Conservation (phyloP, 1,140 invertebrate species). For the Riptortus pedestris region DNA sequence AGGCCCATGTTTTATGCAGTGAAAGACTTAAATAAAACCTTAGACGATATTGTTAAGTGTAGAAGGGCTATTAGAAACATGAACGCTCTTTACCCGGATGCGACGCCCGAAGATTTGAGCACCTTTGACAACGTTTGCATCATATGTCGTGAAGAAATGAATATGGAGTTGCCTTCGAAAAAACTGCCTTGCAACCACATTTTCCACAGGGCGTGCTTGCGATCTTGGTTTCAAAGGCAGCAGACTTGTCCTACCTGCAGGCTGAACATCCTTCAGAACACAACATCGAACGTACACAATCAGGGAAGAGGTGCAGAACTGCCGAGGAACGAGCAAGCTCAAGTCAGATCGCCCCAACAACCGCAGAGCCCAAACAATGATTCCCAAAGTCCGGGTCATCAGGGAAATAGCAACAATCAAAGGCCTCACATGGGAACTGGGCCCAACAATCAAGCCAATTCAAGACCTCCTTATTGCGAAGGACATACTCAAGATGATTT, state of each 20-base stretch:
- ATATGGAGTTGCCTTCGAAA: slow-evolving; percentile 1
- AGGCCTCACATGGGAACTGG: not conserved
- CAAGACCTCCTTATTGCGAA: not conserved
- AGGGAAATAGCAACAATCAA: not conserved
- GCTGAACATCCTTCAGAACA: not conserved
- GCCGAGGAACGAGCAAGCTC: not conserved
- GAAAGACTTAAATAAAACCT: slow-evolving; percentile 8
- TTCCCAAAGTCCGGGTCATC: not conserved
- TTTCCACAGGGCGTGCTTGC: slow-evolving; percentile 20
- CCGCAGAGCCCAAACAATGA: not conserved
- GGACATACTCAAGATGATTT: not conserved
- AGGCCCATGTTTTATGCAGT: slow-evolving; percentile 7
- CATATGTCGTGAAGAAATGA: slow-evolving; percentile 21
- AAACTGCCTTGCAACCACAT: slow-evolving; percentile 26
- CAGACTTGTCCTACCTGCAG: slow-evolving; percentile 24
- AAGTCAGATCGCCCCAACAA: not conserved
- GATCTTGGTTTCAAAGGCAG: slow-evolving; percentile 24
- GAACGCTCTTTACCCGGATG: slow-evolving; percentile 19
- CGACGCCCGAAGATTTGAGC: slow-evolving; percentile 13
- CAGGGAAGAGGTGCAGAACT: not conserved
- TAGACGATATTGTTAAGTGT: slow-evolving; percentile 9
- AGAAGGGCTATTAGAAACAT: slow-evolving; percentile 18
- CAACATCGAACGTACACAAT: not conserved
- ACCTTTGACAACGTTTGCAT: slow-evolving; percentile 15
- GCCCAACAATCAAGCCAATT: not conserved